Base-by-base conservation (phyloP, 2,113 vertebrate species). In the Dicrurus megarhynchus region DNA sequence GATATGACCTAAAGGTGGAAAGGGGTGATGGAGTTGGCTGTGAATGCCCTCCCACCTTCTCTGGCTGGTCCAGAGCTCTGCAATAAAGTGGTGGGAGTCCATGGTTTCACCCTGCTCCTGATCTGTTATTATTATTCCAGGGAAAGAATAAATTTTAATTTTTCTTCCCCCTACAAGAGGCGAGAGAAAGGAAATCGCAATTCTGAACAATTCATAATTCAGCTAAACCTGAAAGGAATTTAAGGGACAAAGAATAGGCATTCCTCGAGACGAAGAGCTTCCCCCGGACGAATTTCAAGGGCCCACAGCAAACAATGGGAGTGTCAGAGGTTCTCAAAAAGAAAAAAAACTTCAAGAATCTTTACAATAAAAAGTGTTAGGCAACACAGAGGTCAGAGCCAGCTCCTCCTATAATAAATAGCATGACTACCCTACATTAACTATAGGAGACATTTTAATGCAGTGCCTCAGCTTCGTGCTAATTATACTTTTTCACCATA, bases 361-460 rank as follows among this genome's bases (percentile, higher is more conserved):
- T 96, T 95, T 93, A 95, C 95, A 97, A 96, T 96, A 97, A 96
- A 96, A 96, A 92, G 86, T 96, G 93, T 96, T 97, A 95, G 90
- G 94, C 88, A 96, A 97, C 96, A 96, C 77, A 90, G 94, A 84
- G 95, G 95, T 97, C 93, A 97, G 73, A 87, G 80, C 65, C 95
- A 82, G 92, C 93, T 91, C 93, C 95, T 96, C 92, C 92, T 95
- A 94, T 95, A 94, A 97, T 95, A 97, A 96, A 97, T 96, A 95
- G 92, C 85, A 90, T 0, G 57, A 90, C 94, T 84, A 93, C 64
- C 85, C 91, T 93, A 92, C 94, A 96, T 96, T 94, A 96, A 92
- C 95, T 94, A 94, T 95, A 96, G 94, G 90, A 96, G 93, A 93
- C 96, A 96, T 94, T 96, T 97, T 96, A 94, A 97, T 95, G 96